Base-by-base conservation (phyloP, 2,797 vertebrate genomes). In the Oophaga sylvatica region DNA sequence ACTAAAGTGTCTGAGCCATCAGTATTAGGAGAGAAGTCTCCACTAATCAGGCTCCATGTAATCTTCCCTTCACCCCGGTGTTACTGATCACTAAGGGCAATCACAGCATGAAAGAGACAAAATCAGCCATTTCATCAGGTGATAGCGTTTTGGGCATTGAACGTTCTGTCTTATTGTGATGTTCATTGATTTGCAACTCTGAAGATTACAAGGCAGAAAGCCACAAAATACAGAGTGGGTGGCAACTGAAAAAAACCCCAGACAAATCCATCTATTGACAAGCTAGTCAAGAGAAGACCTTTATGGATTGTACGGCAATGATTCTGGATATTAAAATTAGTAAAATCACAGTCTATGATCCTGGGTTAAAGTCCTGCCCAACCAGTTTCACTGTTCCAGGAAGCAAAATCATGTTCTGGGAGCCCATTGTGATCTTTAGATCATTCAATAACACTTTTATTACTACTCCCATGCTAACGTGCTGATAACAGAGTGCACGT, bases 111-210 rank as follows among this genome's bases (percentile, higher is more conserved):
- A 84, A 84, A 83, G 68, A 31, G 71, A 26, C 22, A 87, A 83
- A 88, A 88, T 88, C 87, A 80, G 75, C 29, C 4, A 70, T 83
- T 88, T 88, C 81, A 63, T 84, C 81, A 59, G 81, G 56, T 80
- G 65, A 83, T 56, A 88, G n/a, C 65, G 63, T 59, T 73, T 88
- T 63, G 65, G 65, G 63, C 68, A 71, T 70, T 71, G 31, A 83
- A 83, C 76, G 22, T 48, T 56, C 73, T 48, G 56, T 75, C 48
- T 70, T 68, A 76, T 70, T 84, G 80, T 63, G 48, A 76, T 76
- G 70, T 76, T 84, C 83, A 84, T 84, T 31, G 83, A 84, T 86
- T 84, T 65, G 57, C 71, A 76, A 77, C 71, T n/a, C 56, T 63
- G n/a, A 65, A 84, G 45, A 70, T 76, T 84, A 84, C 71, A 84